Percentiles rank a stretch among this genome's conserved stretches.
Evolutionary conservation across 2,888 invertebrate species (phyloP).

Genomic region (Mythimna loreyi): DNA sequence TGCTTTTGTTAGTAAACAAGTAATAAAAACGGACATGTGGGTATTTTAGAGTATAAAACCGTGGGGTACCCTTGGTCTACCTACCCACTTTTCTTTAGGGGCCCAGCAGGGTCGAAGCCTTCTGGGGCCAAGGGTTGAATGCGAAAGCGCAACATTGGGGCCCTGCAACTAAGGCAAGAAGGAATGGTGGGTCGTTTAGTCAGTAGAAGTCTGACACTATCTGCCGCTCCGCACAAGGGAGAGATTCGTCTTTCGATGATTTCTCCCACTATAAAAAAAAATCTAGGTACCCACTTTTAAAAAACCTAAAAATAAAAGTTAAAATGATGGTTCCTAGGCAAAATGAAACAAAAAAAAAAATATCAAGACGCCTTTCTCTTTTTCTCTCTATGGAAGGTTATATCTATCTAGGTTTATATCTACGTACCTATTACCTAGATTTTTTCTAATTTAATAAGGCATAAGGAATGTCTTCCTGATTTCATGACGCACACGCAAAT

Average conservation of each 20-base stretch:
- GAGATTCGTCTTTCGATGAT: no score
- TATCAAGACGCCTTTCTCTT: no score
- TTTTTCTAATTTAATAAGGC: background rate
- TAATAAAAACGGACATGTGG: slow-evolving; percentile 3
- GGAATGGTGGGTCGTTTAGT: no score
- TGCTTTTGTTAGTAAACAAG: slow-evolving; percentile 48
- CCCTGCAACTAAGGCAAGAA: no score
- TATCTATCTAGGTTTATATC: background rate
- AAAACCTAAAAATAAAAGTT: background rate
- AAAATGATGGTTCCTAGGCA: background rate
- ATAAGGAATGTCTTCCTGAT: slow-evolving; percentile 7
- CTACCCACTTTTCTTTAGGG: no score
- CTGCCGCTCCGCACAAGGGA: no score
- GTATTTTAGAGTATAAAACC: background rate
- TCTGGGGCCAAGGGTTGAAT: no score
- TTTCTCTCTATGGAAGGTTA: background rate
- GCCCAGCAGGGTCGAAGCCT: no score
- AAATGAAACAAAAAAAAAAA: background rate
- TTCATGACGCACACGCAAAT: slow-evolving; percentile 10
- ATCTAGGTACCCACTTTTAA: no score
- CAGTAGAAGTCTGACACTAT: no score
- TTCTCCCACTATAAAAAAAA: no score
- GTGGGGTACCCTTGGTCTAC: background rate
- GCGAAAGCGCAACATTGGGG: no score
- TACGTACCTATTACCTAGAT: background rate